phyloP scores from a whole-genome alignment of 1,140 invertebrate species.

The Luehdorfia chinensis region DNA sequence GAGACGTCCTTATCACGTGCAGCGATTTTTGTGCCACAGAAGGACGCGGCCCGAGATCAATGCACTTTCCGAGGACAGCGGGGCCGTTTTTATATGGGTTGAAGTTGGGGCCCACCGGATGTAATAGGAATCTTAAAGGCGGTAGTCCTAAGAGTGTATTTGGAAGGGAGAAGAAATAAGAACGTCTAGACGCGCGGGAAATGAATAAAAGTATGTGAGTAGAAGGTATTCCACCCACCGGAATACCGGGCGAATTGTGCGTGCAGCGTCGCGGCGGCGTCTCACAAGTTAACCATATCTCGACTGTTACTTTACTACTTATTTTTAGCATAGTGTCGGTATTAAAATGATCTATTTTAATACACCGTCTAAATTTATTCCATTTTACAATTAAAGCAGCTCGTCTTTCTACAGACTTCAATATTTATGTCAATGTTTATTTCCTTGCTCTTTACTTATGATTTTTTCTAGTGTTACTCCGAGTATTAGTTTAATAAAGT shows the following conservation, averaged over 20 bases:
- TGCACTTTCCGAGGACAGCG: slow-evolving; percentile 72
- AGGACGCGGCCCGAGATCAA: slow-evolving; percentile 72
- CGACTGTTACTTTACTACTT: slow-evolving; percentile 9
- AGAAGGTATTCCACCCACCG: slow-evolving; percentile 51
- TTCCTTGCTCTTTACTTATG: background rate
- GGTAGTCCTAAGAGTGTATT: slow-evolving; percentile 44
- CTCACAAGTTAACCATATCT: slow-evolving; percentile 19
- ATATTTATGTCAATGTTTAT: slow-evolving; percentile 15
- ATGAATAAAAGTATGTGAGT: slow-evolving; percentile 60
- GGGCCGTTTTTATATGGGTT: slow-evolving; percentile 66
- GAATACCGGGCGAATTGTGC: slow-evolving; percentile 41
- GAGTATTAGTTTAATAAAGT: no score
- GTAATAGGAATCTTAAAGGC: slow-evolving; percentile 52
- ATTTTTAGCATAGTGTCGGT: slow-evolving; percentile 14
- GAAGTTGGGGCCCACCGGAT: slow-evolving; percentile 31
- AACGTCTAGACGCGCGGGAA: slow-evolving; percentile 68
- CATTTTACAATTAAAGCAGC: no score
- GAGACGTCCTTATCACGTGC: slow-evolving; percentile 61
- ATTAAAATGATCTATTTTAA: slow-evolving; percentile 16
- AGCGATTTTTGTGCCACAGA: slow-evolving; percentile 72
- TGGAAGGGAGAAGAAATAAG: slow-evolving; percentile 27
- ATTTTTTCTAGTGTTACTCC: no score
- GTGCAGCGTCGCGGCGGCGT: slow-evolving; percentile 27
- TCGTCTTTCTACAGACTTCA: no score
- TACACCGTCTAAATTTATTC: slow-evolving; percentile 16